A percentile compares a stretch with the other conserved stretches of the same genome.
Conservation (phyloP, 2,797 vertebrate genomes). For the Notolabrus celidotus region DNA sequence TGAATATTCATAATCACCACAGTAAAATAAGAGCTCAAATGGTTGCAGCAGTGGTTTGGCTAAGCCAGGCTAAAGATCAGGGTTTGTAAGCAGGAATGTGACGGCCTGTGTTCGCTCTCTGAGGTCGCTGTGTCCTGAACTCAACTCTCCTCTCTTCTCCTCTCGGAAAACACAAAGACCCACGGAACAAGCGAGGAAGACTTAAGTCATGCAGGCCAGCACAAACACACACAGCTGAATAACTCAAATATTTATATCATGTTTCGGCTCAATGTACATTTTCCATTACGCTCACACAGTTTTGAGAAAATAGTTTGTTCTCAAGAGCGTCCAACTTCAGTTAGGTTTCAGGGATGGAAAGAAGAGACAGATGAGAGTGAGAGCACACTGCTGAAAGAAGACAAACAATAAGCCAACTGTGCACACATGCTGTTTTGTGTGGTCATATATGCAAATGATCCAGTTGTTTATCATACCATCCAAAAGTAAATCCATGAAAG, state of each 20-base stretch:
- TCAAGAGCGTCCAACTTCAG: slow-evolving; percentile 18
- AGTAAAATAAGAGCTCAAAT: slow-evolving; percentile 36
- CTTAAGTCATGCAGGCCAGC: background rate
- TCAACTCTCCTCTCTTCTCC: slow-evolving; percentile 38
- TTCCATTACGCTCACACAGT: slow-evolving; percentile 45
- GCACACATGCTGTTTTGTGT: no score
- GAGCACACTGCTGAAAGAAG: slow-evolving; percentile 4
- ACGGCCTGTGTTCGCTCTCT: slow-evolving; percentile 45
- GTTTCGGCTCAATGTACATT: slow-evolving; percentile 43
- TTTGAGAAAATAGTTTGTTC: slow-evolving; percentile 38
- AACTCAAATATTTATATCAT: slow-evolving; percentile 12
- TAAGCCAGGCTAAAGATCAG: slow-evolving; percentile 25
- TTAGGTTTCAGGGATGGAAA: slow-evolving; percentile 41
- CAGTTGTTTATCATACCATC: no score
- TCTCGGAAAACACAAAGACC: background rate
- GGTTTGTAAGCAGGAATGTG: slow-evolving; percentile 54
- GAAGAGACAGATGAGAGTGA: slow-evolving; percentile 9
- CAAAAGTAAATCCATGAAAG: no score
- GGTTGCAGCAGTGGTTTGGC: slow-evolving; percentile 54
- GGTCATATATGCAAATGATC: no score
- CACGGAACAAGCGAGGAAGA: background rate
- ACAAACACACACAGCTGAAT: slow-evolving; percentile 27
- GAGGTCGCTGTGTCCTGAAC: slow-evolving; percentile 64
- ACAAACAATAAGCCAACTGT: no score
- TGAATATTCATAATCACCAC: slow-evolving; percentile 11